A percentile compares a stretch with the other conserved stretches of the same genome.
These are phyloP conservation scores for Trachelus stipa DNA, from an alignment of 2,888 invertebrate species.

Conservation along the genomic window DNA sequence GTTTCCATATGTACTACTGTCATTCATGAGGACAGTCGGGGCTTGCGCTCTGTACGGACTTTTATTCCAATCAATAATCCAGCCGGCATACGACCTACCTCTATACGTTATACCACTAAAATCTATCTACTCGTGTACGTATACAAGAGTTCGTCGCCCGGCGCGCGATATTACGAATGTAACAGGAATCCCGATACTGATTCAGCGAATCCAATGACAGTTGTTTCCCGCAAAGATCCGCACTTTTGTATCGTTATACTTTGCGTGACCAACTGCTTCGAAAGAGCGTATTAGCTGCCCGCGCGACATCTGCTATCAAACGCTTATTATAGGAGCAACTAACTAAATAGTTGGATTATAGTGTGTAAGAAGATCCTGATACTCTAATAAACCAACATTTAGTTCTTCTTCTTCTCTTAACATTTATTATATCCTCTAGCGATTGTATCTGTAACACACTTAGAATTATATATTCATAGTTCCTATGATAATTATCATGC, in stretches of 20 bases:
- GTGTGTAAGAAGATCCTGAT: neutral
- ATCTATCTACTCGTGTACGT: neutral
- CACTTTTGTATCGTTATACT: neutral
- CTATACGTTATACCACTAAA: neutral
- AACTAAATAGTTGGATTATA: neutral
- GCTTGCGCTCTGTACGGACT: neutral
- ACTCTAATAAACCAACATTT: neutral
- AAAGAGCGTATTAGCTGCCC: neutral
- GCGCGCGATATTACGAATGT: neutral
- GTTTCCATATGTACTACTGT: constrained; percentile 3
- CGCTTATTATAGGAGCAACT: neutral
- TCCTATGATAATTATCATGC: neutral
- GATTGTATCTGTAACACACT: neutral
- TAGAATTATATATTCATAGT: neutral
- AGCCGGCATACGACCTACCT: constrained; percentile 3
- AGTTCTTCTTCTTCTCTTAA: neutral
- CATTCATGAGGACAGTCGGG: neutral
- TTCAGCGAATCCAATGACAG: neutral
- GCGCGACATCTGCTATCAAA: neutral
- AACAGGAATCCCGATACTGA: neutral
- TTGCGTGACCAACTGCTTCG: neutral
- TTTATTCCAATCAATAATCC: neutral
- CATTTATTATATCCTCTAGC: neutral
- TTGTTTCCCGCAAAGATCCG: neutral
- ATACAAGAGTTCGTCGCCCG: neutral